phyloP scores from a whole-genome alignment of 2,797 vertebrate genomes.

The Netta rufina region DNA sequence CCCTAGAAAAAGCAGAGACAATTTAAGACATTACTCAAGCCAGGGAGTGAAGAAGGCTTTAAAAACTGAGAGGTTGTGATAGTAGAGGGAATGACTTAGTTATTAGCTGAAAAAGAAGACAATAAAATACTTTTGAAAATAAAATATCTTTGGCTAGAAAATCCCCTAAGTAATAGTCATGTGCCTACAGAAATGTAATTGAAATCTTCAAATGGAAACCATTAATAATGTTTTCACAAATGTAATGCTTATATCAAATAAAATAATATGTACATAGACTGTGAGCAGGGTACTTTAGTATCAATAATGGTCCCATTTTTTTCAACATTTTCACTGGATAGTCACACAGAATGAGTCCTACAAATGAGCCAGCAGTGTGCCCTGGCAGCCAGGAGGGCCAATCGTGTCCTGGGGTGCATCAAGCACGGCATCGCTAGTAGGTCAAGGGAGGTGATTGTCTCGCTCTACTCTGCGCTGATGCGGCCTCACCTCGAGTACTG shows the following conservation, averaged over 20 bases:
- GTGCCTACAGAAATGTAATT: neutral
- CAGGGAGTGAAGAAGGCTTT: neutral
- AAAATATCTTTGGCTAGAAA: neutral
- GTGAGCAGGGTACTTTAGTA: neutral
- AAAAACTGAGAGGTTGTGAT: neutral
- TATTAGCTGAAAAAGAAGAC: neutral
- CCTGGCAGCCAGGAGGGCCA: too few relatives aligned
- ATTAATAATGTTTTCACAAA: neutral
- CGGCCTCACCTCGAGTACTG: too few relatives aligned
- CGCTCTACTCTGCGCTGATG: too few relatives aligned
- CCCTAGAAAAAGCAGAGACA: neutral
- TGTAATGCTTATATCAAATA: neutral
- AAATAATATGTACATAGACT: neutral
- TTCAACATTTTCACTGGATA: neutral
- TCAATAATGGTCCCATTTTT: neutral
- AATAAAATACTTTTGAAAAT: neutral
- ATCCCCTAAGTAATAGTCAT: neutral
- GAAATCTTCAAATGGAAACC: neutral
- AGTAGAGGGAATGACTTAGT: neutral
- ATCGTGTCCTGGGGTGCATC: too few relatives aligned
- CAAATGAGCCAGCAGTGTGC: neutral
- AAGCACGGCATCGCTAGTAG: too few relatives aligned
- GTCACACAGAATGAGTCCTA: neutral
- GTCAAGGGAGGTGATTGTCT: too few relatives aligned
- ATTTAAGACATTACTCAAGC: neutral